Conservation (phyloP, 2,888 invertebrate genomes). For the Polyploca ridens region DNA sequence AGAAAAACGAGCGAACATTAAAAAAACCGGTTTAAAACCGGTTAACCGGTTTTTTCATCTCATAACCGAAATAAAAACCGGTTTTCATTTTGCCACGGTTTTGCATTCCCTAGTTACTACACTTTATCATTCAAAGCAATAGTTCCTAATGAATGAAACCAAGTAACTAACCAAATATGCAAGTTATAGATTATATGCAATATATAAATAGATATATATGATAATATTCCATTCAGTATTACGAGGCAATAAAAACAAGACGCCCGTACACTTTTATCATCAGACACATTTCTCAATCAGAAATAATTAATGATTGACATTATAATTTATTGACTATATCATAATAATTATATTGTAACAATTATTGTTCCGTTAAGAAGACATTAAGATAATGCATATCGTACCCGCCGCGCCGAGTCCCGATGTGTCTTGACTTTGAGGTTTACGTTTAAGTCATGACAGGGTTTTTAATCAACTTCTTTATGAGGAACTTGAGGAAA, state of each 20-base stretch:
- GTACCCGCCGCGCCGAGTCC: not conserved
- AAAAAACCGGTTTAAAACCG: too few relatives aligned
- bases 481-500: constrained; percentile 4
- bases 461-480: not conserved
- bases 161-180: not conserved
- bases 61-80: too few relatives aligned
- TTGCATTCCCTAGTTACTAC: too few relatives aligned
- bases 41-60: too few relatives aligned
- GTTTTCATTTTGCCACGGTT: too few relatives aligned
- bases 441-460: constrained; percentile 1
- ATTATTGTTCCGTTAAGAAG: constrained; percentile 73
- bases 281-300: constrained; percentile 74
- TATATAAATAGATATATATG: not conserved
- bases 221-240: constrained; percentile 27
- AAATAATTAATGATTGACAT: constrained; percentile 67
- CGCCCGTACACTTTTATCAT: constrained; percentile 42
- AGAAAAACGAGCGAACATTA: too few relatives aligned
- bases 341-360: constrained; percentile 81
- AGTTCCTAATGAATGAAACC: not conserved
- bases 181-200: not conserved
- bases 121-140: not conserved
- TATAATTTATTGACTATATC: constrained; percentile 70
- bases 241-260: constrained; percentile 26
- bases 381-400: constrained; percentile 69
- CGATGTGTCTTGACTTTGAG: not conserved